These are phyloP conservation scores for Sycophila texana DNA, from an alignment of 2,888 invertebrate genomes.

Conservation along the genomic window DNA sequence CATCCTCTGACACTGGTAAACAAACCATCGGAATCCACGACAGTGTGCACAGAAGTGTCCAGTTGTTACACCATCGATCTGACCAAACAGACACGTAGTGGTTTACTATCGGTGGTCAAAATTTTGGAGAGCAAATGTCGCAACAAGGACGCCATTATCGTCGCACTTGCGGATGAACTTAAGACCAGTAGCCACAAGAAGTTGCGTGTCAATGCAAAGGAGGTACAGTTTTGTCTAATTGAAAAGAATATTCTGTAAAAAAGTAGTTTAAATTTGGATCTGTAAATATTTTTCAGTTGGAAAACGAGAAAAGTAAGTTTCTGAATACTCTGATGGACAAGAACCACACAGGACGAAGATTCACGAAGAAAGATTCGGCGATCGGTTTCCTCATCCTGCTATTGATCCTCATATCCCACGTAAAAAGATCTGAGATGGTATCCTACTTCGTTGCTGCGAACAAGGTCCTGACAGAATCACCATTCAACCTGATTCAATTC, in stretches of 20 bases:
- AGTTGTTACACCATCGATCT: conserved; percentile 27
- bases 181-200: not conserved
- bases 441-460: conserved; percentile 23
- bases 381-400: conserved; percentile 56
- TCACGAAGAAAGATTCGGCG: conserved; percentile 53
- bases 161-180: conserved; percentile 58
- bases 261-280: not conserved
- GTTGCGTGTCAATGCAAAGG: not conserved
- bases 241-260: not conserved
- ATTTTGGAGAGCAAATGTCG: conserved; percentile 58
- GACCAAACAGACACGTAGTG: conserved; percentile 40
- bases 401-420: conserved; percentile 53
- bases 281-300: conserved; percentile 21
- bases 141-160: conserved; percentile 59
- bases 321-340: conserved; percentile 1
- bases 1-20: conserved; percentile 7
- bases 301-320: conserved; percentile 3
- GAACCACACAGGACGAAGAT: conserved; percentile 12
- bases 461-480: conserved; percentile 10
- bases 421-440: conserved; percentile 31
- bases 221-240: conserved; percentile 12
- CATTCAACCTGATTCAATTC: not conserved
- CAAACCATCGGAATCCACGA: conserved; percentile 27
- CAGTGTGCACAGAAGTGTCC: conserved; percentile 20
- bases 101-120: conserved; percentile 54